phyloP scores from a whole-genome alignment of 2,888 invertebrate genomes.

The Campoletis raptor region DNA sequence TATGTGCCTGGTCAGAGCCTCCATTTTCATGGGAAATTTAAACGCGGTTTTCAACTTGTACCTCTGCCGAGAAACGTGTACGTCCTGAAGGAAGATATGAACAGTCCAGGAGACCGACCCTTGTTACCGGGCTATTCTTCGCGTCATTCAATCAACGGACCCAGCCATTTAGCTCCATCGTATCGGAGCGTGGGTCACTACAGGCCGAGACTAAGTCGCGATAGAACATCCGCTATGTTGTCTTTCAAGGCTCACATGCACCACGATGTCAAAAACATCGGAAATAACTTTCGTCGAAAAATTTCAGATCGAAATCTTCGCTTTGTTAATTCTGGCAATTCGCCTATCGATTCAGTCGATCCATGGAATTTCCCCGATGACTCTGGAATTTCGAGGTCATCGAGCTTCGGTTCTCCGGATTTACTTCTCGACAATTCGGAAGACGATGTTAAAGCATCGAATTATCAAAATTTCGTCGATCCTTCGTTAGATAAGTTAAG shows the following conservation, averaged over 20 bases:
- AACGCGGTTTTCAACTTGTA: constrained; percentile 70
- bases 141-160: constrained; percentile 13
- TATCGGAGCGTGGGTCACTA: constrained; percentile 31
- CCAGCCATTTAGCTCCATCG: constrained; percentile 41
- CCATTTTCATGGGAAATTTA: constrained; percentile 50
- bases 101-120: neutral
- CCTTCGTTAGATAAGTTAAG: neutral
- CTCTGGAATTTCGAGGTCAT: constrained; percentile 6
- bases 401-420: neutral
- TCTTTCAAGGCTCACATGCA: constrained; percentile 75
- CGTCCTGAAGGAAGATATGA: constrained; percentile 63
- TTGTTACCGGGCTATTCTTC: constrained; percentile 17
- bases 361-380: constrained; percentile 13
- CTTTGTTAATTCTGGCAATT: constrained; percentile 1
- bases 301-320: constrained; percentile 33
- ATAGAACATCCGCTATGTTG: constrained; percentile 69
- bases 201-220: constrained; percentile 37
- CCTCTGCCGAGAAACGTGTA: constrained; percentile 70
- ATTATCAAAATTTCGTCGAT: constrained; percentile 19
- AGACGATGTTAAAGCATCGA: constrained; percentile 10
- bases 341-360: constrained; percentile 15
- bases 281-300: constrained; percentile 69
- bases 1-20: constrained; percentile 35
- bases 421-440: neutral
- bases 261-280: constrained; percentile 73